phyloP scores from a whole-genome alignment of 2,797 vertebrate genomes.

The Gobio occitaniae region DNA sequence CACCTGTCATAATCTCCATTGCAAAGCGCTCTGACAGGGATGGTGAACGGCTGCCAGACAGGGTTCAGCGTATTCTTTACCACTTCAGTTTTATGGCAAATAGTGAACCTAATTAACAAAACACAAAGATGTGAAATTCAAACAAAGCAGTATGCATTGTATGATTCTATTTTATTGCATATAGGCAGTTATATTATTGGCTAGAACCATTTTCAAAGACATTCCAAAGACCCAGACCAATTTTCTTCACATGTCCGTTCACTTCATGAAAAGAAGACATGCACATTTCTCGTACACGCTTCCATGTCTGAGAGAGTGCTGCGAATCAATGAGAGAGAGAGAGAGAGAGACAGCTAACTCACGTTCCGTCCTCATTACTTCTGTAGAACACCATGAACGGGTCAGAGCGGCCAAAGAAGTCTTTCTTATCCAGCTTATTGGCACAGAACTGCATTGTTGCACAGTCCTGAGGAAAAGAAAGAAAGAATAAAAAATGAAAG shows the following conservation, averaged over 20 bases:
- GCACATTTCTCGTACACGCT: not conserved
- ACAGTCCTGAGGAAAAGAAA: slow-evolving; percentile 81
- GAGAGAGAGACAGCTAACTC: slow-evolving; percentile 68
- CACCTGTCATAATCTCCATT: slow-evolving; percentile 93
- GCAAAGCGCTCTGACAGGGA: slow-evolving; percentile 91
- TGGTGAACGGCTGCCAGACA: slow-evolving; percentile 90
- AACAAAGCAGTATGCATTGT: not conserved
- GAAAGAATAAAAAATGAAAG: slow-evolving; percentile 9
- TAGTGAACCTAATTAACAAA: slow-evolving; percentile 86
- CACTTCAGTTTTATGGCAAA: slow-evolving; percentile 96
- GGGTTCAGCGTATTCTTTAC: slow-evolving; percentile 93
- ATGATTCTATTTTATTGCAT: not conserved
- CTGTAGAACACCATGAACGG: slow-evolving; percentile 96
- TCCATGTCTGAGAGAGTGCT: not conserved
- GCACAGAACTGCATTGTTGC: slow-evolving; percentile 96
- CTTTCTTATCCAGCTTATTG: slow-evolving; percentile 96
- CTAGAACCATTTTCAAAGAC: not conserved
- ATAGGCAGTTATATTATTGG: not conserved
- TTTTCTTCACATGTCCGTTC: not conserved
- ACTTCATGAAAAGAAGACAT: not conserved
- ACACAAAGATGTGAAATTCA: slow-evolving; percentile 10
- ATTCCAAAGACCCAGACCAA: not conserved
- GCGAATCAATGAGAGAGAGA: not conserved
- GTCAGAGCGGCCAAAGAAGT: slow-evolving; percentile 96
- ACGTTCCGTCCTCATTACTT: slow-evolving; percentile 96